A percentile compares a stretch with the other conserved stretches of the same genome.
phyloP scores from a whole-genome alignment of 2,797 vertebrate species.

The Catostomus latipinnis region DNA sequence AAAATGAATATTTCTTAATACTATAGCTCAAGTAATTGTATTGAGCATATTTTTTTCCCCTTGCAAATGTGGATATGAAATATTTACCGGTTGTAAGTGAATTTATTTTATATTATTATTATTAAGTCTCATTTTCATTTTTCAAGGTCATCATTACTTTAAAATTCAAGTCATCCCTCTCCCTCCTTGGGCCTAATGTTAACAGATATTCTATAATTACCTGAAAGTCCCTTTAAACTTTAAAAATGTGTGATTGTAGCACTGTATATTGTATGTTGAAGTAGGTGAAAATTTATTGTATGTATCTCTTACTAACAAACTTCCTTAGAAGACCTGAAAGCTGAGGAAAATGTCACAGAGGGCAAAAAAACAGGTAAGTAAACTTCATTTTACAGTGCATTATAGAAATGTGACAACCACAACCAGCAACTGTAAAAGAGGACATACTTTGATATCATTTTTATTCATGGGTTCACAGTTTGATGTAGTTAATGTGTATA shows the following conservation, averaged over 20 bases:
- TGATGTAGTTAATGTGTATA: too few species aligned
- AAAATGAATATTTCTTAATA: background rate
- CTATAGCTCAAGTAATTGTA: background rate
- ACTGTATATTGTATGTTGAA: background rate
- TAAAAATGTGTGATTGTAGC: too few species aligned
- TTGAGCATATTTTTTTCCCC: background rate
- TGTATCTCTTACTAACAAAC: constrained; percentile 8
- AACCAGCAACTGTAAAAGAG: background rate
- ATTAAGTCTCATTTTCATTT: background rate
- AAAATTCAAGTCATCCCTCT: constrained; percentile 25
- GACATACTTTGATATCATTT: too few species aligned
- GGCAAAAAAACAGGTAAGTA: constrained; percentile 76
- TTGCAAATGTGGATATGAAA: background rate
- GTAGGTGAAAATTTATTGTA: background rate
- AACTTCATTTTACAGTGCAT: background rate
- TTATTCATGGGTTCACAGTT: too few species aligned
- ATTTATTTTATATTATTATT: background rate
- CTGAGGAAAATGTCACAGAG: constrained; percentile 66
- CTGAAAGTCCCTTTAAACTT: background rate
- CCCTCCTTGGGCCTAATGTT: background rate
- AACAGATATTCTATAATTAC: constrained; percentile 1
- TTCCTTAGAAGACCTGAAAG: constrained; percentile 64
- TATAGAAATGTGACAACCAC: background rate
- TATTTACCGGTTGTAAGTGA: background rate
- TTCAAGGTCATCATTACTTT: constrained; percentile 24